Conservation (phyloP, 2,797 vertebrate species). For the Mionectes olivaceus region DNA sequence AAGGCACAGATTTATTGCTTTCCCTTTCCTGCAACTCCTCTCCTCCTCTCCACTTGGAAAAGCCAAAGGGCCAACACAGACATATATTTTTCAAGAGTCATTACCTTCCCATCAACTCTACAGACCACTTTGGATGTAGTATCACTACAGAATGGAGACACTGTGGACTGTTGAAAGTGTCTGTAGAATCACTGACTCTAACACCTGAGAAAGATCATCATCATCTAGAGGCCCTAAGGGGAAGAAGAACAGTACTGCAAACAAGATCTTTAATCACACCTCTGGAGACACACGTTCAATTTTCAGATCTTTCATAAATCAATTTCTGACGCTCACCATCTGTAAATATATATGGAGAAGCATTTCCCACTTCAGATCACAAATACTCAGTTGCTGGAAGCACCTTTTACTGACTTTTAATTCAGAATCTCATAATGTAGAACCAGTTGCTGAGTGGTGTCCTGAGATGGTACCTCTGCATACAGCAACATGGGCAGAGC, state of each 20-base stretch:
- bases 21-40: neutral
- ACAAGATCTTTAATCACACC: neutral
- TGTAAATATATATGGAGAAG: neutral
- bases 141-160: neutral
- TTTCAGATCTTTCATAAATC: neutral
- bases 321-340: neutral
- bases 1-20: neutral
- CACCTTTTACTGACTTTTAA: neutral
- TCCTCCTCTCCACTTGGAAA: neutral
- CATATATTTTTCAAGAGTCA: neutral
- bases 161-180: neutral
- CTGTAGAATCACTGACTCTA: neutral
- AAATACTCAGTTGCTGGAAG: neutral
- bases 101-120: neutral
- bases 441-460: neutral
- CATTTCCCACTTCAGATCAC: neutral
- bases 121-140: neutral
- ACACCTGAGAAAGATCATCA: neutral
- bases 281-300: neutral
- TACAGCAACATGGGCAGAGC: neutral
- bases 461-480: neutral
- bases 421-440: neutral
- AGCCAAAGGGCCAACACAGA: neutral
- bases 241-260: neutral
- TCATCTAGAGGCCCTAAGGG: neutral